These are phyloP conservation scores for Parauchenoglanis punctatus DNA, from an alignment of 2,797 vertebrate genomes.

Conservation along the genomic window DNA sequence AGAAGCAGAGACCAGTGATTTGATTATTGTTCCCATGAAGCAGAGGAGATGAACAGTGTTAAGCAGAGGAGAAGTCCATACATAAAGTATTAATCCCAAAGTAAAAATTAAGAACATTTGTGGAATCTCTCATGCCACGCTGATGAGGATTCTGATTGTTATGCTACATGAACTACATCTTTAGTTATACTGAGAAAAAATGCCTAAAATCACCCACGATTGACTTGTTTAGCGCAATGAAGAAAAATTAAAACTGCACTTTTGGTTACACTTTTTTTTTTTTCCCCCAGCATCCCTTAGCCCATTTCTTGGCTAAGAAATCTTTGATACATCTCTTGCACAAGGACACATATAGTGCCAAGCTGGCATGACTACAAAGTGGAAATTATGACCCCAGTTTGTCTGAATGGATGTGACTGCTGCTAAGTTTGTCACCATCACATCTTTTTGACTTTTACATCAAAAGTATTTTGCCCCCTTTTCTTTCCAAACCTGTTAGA, in stretches of 20 bases:
- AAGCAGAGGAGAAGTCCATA: constrained; percentile 50
- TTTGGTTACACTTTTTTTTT: constrained; percentile 53
- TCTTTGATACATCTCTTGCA: constrained; percentile 57
- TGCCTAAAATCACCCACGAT: constrained; percentile 4
- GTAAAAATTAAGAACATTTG: constrained; percentile 64
- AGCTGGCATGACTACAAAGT: constrained; percentile 63
- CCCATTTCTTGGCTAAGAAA: constrained; percentile 56
- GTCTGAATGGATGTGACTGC: constrained; percentile 61
- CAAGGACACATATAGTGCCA: constrained; percentile 69
- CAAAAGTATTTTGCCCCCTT: not conserved
- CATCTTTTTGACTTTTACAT: constrained; percentile 38
- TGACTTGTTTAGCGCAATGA: constrained; percentile 27
- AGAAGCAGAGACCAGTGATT: constrained; percentile 70
- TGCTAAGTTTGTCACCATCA: constrained; percentile 46
- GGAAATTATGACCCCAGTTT: constrained; percentile 60
- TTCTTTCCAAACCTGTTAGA: constrained; percentile 3
- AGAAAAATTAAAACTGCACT: constrained; percentile 27
- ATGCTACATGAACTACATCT: constrained; percentile 59
- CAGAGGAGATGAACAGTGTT: constrained; percentile 59
- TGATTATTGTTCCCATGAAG: constrained; percentile 56
- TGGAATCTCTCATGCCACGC: constrained; percentile 65
- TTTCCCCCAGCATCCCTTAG: constrained; percentile 23
- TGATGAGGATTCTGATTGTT: constrained; percentile 42
- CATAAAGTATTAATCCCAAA: constrained; percentile 54
- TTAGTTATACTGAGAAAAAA: constrained; percentile 21